Base-by-base conservation (phyloP, 2,797 vertebrate genomes). In the Cygnus olor region DNA sequence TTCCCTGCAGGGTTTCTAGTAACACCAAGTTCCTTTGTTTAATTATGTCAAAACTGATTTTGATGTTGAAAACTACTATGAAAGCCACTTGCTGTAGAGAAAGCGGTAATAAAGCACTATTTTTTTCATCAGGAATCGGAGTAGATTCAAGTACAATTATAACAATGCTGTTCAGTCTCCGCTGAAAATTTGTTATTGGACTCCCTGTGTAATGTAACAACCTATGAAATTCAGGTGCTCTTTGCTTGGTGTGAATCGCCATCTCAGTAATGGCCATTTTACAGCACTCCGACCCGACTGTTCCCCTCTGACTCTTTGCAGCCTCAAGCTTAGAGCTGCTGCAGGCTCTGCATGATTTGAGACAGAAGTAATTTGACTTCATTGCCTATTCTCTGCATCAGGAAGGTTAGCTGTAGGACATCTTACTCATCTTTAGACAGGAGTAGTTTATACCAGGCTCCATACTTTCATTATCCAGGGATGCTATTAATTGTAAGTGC, bases 341-440 rank as follows among this genome's bases (percentile, higher is more conserved):
- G 49, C 27, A 38, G 7, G 36, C 44, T 89, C 58, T 54, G 42
- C 56, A n/a, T 17, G 40, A 63, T 45, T 5, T 74, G 27, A 73
- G 42, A 30, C 28, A 53, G 24, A 61, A 66, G 16, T 13, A 28
- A 13, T 3, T 11, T 36, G 49, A 2, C 66, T 70, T 42, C 6
- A 1, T 36, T 45, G 56, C 47, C 68, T 85, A 0, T 32, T 80
- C 7, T 0, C 56, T 32, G 0, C 9, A 10, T 24, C 7, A 4
- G 44, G 64, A 45, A 25, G 49, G 6, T 21, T 8, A 6, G 36
- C 69, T 71, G 60, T 42, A 72, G 32, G 47, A 34, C 30, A 27
- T n/a, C 45, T 70, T 25, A 2, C 57, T 30, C 5, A 11, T 40
- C 17, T 45, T 78, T 21, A 56, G 60, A 42, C 51, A 6, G 1